Percentiles rank a stretch among this genome's conserved stretches.
phyloP scores from a whole-genome alignment of 2,797 vertebrate species.

The Cryptoprocta ferox region DNA sequence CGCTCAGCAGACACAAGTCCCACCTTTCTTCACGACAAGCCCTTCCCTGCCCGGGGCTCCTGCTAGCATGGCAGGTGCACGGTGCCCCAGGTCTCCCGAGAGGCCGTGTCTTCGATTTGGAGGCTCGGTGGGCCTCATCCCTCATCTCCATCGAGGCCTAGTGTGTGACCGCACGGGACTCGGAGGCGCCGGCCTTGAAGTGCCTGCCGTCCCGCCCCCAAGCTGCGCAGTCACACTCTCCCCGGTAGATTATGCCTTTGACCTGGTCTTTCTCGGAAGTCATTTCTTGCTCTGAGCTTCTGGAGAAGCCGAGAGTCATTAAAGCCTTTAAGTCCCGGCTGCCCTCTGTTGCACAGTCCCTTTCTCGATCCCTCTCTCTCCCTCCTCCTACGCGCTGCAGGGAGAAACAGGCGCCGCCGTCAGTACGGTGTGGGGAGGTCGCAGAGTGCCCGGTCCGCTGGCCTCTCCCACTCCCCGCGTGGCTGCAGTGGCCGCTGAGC shows the following conservation, averaged over 20 bases:
- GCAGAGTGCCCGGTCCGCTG: accelerated
- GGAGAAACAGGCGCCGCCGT: background rate
- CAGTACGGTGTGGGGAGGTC: background rate
- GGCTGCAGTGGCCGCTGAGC: background rate
- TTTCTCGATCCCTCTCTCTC: background rate
- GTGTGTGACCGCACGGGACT: background rate
- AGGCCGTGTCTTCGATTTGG: background rate
- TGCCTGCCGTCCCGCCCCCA: no score
- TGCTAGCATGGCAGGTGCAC: background rate
- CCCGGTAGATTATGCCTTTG: background rate
- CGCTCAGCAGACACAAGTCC: no score
- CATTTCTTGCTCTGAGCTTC: background rate
- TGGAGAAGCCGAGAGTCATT: background rate
- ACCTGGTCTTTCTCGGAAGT: background rate
- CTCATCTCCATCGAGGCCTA: background rate
- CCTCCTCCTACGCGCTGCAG: background rate
- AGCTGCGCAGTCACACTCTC: accelerated
- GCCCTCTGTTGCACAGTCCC: background rate
- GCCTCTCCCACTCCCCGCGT: accelerated
- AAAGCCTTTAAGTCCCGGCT: background rate
- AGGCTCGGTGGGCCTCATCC: background rate
- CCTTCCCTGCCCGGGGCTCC: background rate
- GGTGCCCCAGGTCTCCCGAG: background rate
- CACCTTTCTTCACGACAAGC: background rate
- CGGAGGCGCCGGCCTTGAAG: background rate